phyloP scores from a whole-genome alignment of 2,888 invertebrate species.

The Chrysomela aeneicollis region DNA sequence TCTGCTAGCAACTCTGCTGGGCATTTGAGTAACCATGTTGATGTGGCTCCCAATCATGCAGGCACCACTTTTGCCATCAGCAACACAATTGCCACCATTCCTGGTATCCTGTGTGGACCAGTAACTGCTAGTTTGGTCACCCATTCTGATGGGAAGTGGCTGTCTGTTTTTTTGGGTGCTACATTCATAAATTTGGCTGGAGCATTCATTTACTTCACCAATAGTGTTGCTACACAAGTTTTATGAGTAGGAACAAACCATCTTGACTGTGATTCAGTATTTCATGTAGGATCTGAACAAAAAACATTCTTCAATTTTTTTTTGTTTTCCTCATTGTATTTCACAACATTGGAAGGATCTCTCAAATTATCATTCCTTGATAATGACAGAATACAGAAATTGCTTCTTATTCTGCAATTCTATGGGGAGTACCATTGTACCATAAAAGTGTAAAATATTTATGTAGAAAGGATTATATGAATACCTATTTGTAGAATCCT shows the following conservation, averaged over 20 bases:
- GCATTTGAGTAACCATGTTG: slow-evolving; percentile 79
- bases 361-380: neutral
- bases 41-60: slow-evolving; percentile 79
- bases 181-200: slow-evolving; percentile 76
- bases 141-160: slow-evolving; percentile 75
- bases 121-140: slow-evolving; percentile 77
- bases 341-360: neutral
- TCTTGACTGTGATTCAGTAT: neutral
- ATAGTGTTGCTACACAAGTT: slow-evolving; percentile 74
- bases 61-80: slow-evolving; percentile 80
- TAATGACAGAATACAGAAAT: neutral
- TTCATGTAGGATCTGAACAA: neutral
- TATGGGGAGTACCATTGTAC: neutral
- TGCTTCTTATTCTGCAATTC: neutral
- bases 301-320: neutral
- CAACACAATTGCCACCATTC: slow-evolving; percentile 78
- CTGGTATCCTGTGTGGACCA: slow-evolving; percentile 79
- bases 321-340: neutral
- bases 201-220: slow-evolving; percentile 75
- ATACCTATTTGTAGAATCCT: neutral
- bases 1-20: slow-evolving; percentile 80
- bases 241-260: slow-evolving; percentile 57
- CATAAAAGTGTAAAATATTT: neutral
- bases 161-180: slow-evolving; percentile 76
- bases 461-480: neutral